phyloP scores from a whole-genome alignment of 2,797 vertebrate species.

The Lepilemur septentrionalis region DNA sequence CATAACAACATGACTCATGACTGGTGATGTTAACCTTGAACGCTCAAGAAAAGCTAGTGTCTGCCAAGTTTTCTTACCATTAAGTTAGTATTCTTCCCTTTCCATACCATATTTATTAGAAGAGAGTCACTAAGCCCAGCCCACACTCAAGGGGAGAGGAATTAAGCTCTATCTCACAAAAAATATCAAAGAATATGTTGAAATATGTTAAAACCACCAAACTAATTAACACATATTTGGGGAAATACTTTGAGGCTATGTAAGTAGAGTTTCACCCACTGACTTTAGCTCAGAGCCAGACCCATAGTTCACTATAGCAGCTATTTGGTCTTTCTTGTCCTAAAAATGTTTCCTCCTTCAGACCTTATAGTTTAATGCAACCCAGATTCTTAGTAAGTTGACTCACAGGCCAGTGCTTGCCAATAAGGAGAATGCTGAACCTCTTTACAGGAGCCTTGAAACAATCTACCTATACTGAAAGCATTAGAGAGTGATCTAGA shows the following conservation, averaged over 20 bases:
- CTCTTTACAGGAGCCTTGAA: neutral
- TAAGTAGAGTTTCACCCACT: neutral
- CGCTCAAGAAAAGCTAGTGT: neutral
- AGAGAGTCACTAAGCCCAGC: neutral
- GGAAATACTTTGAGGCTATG: neutral
- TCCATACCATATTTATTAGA: neutral
- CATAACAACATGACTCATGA: neutral
- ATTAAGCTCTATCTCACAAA: neutral
- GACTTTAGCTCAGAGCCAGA: constrained; percentile 25
- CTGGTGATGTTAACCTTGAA: neutral
- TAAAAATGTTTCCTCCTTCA: neutral
- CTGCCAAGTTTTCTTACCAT: neutral
- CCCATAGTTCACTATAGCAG: neutral
- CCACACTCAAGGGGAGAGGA: neutral
- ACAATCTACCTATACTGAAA: constrained; percentile 14
- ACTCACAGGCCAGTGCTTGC: neutral
- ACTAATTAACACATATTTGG: neutral
- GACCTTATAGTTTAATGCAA: neutral
- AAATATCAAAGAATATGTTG: neutral
- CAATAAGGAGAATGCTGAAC: constrained; percentile 6
- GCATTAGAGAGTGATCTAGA: neutral
- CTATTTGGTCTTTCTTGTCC: neutral
- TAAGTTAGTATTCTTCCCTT: neutral
- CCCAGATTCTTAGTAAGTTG: neutral
- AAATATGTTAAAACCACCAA: constrained; percentile 4